Percentiles rank a stretch among this genome's conserved stretches.
These are phyloP conservation scores for Spicauda simplicius DNA, from an alignment of 2,888 invertebrate genomes.

Conservation along the genomic window DNA sequence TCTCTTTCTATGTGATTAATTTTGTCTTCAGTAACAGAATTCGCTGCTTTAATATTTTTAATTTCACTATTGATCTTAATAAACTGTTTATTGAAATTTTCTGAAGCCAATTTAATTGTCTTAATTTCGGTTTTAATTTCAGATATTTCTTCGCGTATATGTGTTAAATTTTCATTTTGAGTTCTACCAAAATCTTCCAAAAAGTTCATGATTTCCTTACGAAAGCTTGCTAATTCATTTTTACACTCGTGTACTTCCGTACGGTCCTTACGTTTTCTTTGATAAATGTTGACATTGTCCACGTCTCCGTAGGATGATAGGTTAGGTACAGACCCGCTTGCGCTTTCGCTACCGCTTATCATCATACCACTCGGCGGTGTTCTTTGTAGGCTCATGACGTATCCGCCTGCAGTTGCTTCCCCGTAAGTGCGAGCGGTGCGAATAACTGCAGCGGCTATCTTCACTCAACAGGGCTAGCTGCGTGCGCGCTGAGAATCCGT, in stretches of 20 bases:
- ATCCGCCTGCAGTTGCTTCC: no score
- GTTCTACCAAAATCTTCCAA: slow-evolving; percentile 31
- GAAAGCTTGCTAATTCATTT: slow-evolving; percentile 26
- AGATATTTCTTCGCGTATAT: slow-evolving; percentile 33
- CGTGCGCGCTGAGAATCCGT: background rate
- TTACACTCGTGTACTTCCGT: slow-evolving; percentile 17
- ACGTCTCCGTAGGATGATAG: background rate
- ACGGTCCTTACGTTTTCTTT: slow-evolving; percentile 27
- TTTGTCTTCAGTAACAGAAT: slow-evolving; percentile 22
- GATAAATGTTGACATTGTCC: background rate
- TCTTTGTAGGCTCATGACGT: slow-evolving; percentile 24
- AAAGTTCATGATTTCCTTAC: slow-evolving; percentile 35
- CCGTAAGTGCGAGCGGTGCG: slow-evolving; percentile 7
- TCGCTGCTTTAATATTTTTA: slow-evolving; percentile 35
- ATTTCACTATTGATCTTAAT: slow-evolving; percentile 37
- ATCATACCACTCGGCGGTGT: slow-evolving; percentile 17
- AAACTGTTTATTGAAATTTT: slow-evolving; percentile 31
- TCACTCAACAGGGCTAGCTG: slow-evolving; percentile 20
- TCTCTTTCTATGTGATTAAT: slow-evolving; percentile 18
- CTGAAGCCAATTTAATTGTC: slow-evolving; percentile 25
- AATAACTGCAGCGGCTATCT: slow-evolving; percentile 27
- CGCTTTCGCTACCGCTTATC: slow-evolving; percentile 20
- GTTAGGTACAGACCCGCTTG: slow-evolving; percentile 15
- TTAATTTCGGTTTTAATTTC: slow-evolving; percentile 33
- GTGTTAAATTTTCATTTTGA: slow-evolving; percentile 33